A percentile compares a stretch with the other conserved stretches of the same genome.
Conservation (phyloP, 1,140 invertebrate species). For the Probaryconus sp. region DNA sequence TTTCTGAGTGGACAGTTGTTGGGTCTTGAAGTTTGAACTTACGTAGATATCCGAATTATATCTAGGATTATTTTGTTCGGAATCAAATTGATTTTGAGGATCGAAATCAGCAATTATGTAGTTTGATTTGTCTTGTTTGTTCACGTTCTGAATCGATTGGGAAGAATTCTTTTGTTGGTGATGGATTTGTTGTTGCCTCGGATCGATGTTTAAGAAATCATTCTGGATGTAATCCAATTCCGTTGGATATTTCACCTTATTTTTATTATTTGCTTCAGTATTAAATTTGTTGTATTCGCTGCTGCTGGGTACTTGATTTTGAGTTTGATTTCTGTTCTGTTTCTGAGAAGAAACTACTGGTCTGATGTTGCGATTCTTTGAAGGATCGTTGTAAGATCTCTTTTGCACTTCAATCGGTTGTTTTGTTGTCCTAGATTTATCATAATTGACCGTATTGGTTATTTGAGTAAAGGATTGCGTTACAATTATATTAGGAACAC, state of each 20-base stretch:
- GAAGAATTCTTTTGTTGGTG: constrained; percentile 51
- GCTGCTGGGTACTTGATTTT: constrained; percentile 44
- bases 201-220: constrained; percentile 66
- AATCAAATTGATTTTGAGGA: constrained; percentile 68
- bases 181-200: constrained; percentile 64
- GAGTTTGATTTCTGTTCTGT: constrained; percentile 45
- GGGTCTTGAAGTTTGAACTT: constrained; percentile 69
- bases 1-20: constrained; percentile 67
- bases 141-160: constrained; percentile 53
- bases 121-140: constrained; percentile 71
- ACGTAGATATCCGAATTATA: constrained; percentile 71
- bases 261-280: constrained; percentile 68
- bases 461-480: constrained; percentile 34
- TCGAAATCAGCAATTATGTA: constrained; percentile 69
- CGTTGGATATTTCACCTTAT: constrained; percentile 71
- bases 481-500: constrained; percentile 26
- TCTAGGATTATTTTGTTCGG: constrained; percentile 53
- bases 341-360: constrained; percentile 57
- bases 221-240: constrained; percentile 73
- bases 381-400: constrained; percentile 62
- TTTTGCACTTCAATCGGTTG: constrained; percentile 64
- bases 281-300: constrained; percentile 68
- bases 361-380: constrained; percentile 65
- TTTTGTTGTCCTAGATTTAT: constrained; percentile 69
- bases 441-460: constrained; percentile 50